Conservation (phyloP, 2,888 invertebrate species). For the Macaria notata region DNA sequence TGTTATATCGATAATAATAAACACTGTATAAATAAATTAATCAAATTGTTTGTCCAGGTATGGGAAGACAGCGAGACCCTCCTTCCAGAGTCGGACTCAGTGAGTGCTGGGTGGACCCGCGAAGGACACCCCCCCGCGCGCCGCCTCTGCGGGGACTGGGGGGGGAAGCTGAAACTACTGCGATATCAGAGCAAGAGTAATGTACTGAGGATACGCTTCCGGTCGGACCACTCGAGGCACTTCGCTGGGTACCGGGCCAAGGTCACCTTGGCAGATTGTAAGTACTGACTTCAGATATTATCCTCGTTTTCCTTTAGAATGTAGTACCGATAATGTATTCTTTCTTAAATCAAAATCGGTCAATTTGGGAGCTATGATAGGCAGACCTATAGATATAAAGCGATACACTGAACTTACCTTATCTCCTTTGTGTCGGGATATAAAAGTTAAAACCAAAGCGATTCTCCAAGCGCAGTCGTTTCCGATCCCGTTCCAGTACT, state of each 20-base stretch:
- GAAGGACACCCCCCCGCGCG: constrained; percentile 58
- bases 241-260: constrained; percentile 89
- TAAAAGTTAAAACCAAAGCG: no score
- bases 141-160: constrained; percentile 91
- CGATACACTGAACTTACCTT: no score
- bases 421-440: no score
- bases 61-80: constrained; percentile 67
- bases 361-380: no score
- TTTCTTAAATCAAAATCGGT: no score
- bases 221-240: constrained; percentile 89
- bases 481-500: no score
- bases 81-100: constrained; percentile 63
- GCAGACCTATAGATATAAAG: no score
- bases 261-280: constrained; percentile 88
- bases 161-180: constrained; percentile 87
- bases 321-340: no score
- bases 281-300: constrained; percentile 51
- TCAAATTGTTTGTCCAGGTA: constrained; percentile 44
- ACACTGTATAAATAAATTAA: no score
- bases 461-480: no score
- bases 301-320: no score
- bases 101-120: constrained; percentile 67
- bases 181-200: constrained; percentile 84
- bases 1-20: no score
- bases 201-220: constrained; percentile 85